Conservation (phyloP, 2,888 invertebrate genomes). For the Cheilosia impressa region DNA sequence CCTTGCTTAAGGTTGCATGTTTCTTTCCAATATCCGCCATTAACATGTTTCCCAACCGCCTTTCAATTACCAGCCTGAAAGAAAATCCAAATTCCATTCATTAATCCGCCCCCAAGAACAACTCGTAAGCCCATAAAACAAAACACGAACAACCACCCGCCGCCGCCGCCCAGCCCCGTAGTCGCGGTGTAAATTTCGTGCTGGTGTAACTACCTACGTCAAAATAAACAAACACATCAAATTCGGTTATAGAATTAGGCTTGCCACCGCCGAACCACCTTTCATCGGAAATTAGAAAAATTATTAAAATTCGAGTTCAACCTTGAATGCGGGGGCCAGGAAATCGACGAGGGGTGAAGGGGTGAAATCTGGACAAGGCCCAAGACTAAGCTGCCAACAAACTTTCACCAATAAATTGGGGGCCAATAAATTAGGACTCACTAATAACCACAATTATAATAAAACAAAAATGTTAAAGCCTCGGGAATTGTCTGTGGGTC, state of each 20-base stretch:
- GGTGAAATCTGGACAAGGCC: background rate
- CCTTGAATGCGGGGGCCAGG: background rate
- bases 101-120: slow-evolving; percentile 34
- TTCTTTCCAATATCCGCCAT: slow-evolving; percentile 54
- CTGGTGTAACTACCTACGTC: slow-evolving; percentile 1
- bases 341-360: slow-evolving; percentile 6
- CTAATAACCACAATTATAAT: slow-evolving; percentile 60
- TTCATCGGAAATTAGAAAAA: slow-evolving; percentile 30
- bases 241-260: background rate
- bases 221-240: slow-evolving; percentile 32
- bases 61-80: slow-evolving; percentile 17
- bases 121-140: slow-evolving; percentile 27
- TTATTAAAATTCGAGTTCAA: slow-evolving; percentile 46
- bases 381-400: slow-evolving; percentile 28
- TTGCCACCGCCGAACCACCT: slow-evolving; percentile 18
- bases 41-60: slow-evolving; percentile 46
- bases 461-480: slow-evolving; percentile 46
- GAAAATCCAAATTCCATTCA: slow-evolving; percentile 53
- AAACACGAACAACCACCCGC: slow-evolving; percentile 38
- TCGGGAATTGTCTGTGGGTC: slow-evolving; percentile 48
- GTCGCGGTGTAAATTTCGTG: slow-evolving; percentile 37
- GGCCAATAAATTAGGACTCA: slow-evolving; percentile 52
- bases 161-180: background rate
- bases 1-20: slow-evolving; percentile 52
- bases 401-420: slow-evolving; percentile 47